These are phyloP conservation scores for Cynaeus angustus DNA, from an alignment of 2,888 invertebrate genomes.

Conservation along the genomic window DNA sequence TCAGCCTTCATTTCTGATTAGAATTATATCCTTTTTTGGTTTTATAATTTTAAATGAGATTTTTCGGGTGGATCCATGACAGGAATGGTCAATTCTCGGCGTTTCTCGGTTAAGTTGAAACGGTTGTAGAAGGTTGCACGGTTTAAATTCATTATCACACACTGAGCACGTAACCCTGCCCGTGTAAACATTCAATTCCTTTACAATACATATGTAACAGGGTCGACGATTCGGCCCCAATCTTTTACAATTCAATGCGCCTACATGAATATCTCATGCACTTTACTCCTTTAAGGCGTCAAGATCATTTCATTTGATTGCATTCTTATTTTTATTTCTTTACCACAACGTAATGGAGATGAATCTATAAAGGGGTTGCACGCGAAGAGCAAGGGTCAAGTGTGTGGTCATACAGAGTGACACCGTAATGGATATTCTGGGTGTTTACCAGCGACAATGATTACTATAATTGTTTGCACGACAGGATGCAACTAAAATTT, in stretches of 20 bases:
- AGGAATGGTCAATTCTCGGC: slow-evolving; percentile 1
- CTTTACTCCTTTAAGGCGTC: slow-evolving; percentile 52
- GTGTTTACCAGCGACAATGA: slow-evolving; percentile 21
- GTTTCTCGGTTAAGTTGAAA: slow-evolving; percentile 4
- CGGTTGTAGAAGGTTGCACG: slow-evolving; percentile 29
- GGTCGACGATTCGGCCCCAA: slow-evolving; percentile 57
- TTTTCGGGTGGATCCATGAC: not conserved
- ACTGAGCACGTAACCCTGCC: slow-evolving; percentile 52
- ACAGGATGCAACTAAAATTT: too few species aligned
- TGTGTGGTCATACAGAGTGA: slow-evolving; percentile 7
- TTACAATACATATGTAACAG: slow-evolving; percentile 67
- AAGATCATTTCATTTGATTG: slow-evolving; percentile 56
- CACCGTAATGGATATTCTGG: slow-evolving; percentile 36
- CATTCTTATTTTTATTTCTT: slow-evolving; percentile 56
- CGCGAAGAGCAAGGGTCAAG: slow-evolving; percentile 51
- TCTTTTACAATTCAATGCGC: slow-evolving; percentile 62
- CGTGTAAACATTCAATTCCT: slow-evolving; percentile 62
- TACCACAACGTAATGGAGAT: slow-evolving; percentile 46
- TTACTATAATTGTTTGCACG: not conserved
- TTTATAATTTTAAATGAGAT: not conserved
- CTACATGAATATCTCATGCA: slow-evolving; percentile 62
- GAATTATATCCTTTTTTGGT: not conserved
- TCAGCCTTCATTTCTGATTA: too few species aligned
- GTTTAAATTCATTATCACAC: slow-evolving; percentile 53
- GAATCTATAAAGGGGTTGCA: slow-evolving; percentile 44